phyloP scores from a whole-genome alignment of 2,888 invertebrate genomes.

The Drosophila incognita region DNA sequence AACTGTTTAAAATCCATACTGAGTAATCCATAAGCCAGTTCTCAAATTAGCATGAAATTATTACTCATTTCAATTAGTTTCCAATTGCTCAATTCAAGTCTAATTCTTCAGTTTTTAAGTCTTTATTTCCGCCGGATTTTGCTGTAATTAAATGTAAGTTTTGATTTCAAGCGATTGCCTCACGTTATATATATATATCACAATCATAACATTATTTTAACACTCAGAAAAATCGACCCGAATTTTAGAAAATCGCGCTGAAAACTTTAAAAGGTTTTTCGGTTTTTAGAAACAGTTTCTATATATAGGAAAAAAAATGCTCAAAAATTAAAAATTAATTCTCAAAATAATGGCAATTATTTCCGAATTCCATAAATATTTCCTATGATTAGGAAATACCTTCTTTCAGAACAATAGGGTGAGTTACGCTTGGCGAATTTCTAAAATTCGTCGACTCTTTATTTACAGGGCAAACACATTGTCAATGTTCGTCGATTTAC shows the following conservation, averaged over 20 bases:
- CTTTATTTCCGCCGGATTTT: neutral
- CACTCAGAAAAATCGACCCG: no score
- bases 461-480: conserved; percentile 18
- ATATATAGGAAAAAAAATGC: no score
- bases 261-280: neutral
- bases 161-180: neutral
- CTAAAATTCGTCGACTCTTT: neutral
- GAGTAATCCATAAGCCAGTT: neutral
- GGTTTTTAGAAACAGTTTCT: neutral
- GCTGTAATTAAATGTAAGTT: neutral
- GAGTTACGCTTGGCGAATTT: neutral
- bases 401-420: neutral
- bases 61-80: neutral
- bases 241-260: no score
- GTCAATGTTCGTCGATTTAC: conserved; percentile 60
- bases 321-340: no score
- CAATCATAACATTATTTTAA: neutral
- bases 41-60: neutral
- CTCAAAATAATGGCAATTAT: no score
- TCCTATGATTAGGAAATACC: no score
- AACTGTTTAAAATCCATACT: conserved; percentile 25
- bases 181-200: neutral
- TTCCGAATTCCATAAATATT: no score
- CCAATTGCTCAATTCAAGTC: neutral
- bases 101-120: neutral